These are phyloP conservation scores for Chromis chromis DNA, from an alignment of 2,797 vertebrate species.

Conservation along the genomic window DNA sequence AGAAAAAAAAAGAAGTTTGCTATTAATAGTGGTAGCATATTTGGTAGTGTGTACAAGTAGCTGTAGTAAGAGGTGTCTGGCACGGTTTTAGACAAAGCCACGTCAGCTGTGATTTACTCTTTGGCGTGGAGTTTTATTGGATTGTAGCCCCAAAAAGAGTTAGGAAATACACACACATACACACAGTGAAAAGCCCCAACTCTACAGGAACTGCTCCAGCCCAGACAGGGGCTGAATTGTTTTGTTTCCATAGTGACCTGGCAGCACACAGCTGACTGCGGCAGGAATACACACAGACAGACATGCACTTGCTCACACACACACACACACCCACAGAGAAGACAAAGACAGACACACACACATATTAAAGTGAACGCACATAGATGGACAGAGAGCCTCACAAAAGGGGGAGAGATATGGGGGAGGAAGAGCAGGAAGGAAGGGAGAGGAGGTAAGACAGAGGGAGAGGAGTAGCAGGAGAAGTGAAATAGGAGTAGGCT, in stretches of 20 bases:
- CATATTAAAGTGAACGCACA: constrained; percentile 58
- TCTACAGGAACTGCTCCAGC: constrained; percentile 81
- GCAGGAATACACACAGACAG: constrained; percentile 73
- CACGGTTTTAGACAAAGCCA: constrained; percentile 73
- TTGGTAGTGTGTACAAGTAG: constrained; percentile 66
- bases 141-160: constrained; percentile 64
- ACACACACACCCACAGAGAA: constrained; percentile 29
- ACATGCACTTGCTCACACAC: constrained; percentile 38
- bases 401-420: constrained; percentile 53
- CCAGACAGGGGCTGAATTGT: constrained; percentile 82
- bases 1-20: constrained; percentile 1
- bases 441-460: constrained; percentile 47
- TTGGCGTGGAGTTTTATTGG: constrained; percentile 74
- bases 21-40: constrained; percentile 57
- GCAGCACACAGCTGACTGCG: constrained; percentile 82
- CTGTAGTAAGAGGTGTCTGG: constrained; percentile 72
- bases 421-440: constrained; percentile 62
- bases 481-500: constrained; percentile 33
- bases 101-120: constrained; percentile 79
- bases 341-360: constrained; percentile 37
- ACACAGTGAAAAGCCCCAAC: constrained; percentile 72
- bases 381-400: constrained; percentile 59
- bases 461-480: constrained; percentile 28
- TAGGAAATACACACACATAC: constrained; percentile 49
- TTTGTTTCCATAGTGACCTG: constrained; percentile 87